Evolutionary conservation across 1,140 invertebrate genomes (phyloP).

Genomic region (Procambarus clarkii): DNA sequence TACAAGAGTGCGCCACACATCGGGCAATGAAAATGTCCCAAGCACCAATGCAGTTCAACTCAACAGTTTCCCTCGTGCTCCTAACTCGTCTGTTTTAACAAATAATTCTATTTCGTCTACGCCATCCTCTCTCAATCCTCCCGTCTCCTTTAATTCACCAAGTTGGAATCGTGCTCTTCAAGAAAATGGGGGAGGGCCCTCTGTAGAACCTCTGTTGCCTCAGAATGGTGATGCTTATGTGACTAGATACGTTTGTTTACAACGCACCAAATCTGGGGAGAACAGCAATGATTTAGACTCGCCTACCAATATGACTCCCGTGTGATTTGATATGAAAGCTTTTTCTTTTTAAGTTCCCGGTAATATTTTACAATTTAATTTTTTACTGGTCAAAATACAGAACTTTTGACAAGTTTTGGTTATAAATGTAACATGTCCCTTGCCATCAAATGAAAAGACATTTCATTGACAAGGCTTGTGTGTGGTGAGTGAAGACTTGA

Average conservation of each 20-base stretch:
- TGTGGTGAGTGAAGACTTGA: not conserved
- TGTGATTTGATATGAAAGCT: conserved; percentile 12
- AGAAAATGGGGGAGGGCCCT: conserved; percentile 68
- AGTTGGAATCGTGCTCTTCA: conserved; percentile 57
- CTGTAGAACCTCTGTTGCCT: conserved; percentile 64
- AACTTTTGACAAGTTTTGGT: not conserved
- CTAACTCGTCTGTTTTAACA: conserved; percentile 12
- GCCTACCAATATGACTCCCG: conserved; percentile 57
- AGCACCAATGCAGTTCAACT: conserved; percentile 12
- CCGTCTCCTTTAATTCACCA: conserved; percentile 12
- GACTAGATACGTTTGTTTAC: conserved; percentile 64
- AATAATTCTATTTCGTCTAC: conserved; percentile 2
- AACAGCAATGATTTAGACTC: conserved; percentile 47
- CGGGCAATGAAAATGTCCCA: conserved; percentile 15
- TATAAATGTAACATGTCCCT: not conserved
- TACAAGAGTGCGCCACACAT: conserved; percentile 26
- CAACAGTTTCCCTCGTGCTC: conserved; percentile 15
- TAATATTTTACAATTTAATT: not conserved
- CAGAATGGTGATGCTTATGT: conserved; percentile 64
- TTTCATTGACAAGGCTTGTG: not conserved
- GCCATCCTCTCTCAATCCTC: conserved; percentile 29
- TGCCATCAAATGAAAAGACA: not conserved
- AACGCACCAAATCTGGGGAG: conserved; percentile 59
- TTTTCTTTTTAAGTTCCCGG: not conserved
- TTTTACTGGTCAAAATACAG: not conserved